A percentile compares a stretch with the other conserved stretches of the same genome.
These are phyloP conservation scores for Trichomycterus rosablanca DNA, from an alignment of 2,113 vertebrate genomes.

Conservation along the genomic window DNA sequence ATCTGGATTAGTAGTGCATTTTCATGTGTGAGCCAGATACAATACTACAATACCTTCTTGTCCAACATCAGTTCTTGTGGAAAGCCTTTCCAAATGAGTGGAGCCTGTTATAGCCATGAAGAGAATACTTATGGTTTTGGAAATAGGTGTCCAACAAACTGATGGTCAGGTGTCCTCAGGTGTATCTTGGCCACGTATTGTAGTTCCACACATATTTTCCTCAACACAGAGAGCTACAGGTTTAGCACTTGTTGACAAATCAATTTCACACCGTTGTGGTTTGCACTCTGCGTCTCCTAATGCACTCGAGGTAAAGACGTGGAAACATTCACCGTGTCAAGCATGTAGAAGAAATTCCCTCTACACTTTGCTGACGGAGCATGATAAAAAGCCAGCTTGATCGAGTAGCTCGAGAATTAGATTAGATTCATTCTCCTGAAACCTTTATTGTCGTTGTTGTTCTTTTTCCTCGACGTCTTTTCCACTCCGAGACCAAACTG, in stretches of 20 bases:
- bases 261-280: neutral
- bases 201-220: too few species aligned
- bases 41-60: too few species aligned
- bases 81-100: too few species aligned
- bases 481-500: neutral
- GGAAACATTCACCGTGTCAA: neutral
- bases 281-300: neutral
- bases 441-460: conserved; percentile 1
- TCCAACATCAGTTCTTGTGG: too few species aligned
- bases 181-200: too few species aligned
- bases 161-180: too few species aligned
- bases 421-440: conserved; percentile 16
- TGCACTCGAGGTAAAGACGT: neutral
- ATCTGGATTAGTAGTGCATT: too few species aligned
- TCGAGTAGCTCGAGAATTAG: conserved; percentile 7
- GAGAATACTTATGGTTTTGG: too few species aligned
- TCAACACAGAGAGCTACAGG: neutral
- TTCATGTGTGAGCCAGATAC: too few species aligned
- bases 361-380: neutral
- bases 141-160: too few species aligned
- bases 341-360: conserved; percentile 14
- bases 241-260: neutral
- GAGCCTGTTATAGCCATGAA: too few species aligned
- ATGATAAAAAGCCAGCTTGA: conserved; percentile 25
- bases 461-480: conserved; percentile 1